phyloP scores from a whole-genome alignment of 1,140 invertebrate species.

The Drosophila mauritiana region DNA sequence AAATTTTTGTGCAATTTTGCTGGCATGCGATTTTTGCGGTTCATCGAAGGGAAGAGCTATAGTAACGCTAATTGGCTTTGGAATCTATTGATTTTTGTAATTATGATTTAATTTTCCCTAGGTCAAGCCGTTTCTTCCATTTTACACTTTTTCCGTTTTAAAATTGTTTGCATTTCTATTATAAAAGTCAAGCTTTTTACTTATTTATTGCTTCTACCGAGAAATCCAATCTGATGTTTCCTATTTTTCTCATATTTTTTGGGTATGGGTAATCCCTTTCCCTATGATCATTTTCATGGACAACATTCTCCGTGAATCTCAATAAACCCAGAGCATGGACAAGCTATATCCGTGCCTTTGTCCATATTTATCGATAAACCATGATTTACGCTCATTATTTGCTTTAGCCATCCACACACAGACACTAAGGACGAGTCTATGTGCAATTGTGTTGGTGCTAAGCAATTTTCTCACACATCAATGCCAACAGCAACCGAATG shows the following conservation, averaged over 20 bases:
- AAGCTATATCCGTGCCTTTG: conserved; percentile 36
- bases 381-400: conserved; percentile 83
- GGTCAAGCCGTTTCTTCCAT: neutral
- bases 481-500: conserved; percentile 44
- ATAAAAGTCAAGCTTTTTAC: neutral
- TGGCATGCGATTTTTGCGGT: neutral
- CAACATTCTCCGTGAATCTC: conserved; percentile 40
- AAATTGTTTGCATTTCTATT: neutral
- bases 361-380: conserved; percentile 77
- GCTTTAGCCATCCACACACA: conserved; percentile 34
- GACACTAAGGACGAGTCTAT: conserved; percentile 24
- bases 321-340: conserved; percentile 33
- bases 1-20: conserved; percentile 16
- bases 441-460: conserved; percentile 51
- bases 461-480: conserved; percentile 72
- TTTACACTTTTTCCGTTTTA: neutral
- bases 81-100: neutral
- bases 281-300: conserved; percentile 19
- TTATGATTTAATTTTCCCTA: no score
- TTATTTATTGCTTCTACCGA: neutral
- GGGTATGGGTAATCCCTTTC: neutral
- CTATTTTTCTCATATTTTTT: neutral
- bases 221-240: neutral
- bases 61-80: conserved; percentile 21
- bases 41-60: neutral